Conservation (phyloP, 2,797 vertebrate genomes). For the Malurus leucopterus region DNA sequence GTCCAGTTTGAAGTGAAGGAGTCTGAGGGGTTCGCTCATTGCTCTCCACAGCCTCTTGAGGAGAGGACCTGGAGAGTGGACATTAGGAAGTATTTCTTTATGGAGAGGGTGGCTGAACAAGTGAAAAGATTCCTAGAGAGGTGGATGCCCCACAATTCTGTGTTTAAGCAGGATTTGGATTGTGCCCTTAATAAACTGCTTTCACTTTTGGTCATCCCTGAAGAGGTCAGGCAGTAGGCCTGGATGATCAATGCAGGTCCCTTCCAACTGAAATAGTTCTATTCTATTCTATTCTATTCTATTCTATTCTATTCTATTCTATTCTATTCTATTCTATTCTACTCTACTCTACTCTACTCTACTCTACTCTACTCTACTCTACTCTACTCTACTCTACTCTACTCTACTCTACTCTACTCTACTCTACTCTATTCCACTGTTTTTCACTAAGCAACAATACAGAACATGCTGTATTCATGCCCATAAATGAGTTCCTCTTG, state of each 20-base stretch:
- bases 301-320: too few species aligned
- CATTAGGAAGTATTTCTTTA: neutral
- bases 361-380: too few species aligned
- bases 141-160: neutral
- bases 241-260: neutral
- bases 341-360: too few species aligned
- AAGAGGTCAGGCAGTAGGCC: neutral
- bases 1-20: neutral
- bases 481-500: neutral
- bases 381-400: too few species aligned
- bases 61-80: neutral
- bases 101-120: accelerated
- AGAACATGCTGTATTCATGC: neutral
- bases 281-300: neutral
- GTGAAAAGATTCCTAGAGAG: neutral
- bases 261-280: neutral
- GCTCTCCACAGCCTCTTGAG: neutral
- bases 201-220: neutral
- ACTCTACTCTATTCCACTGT: accelerated
- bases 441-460: neutral
- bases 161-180: neutral
- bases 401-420: neutral
- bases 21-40: neutral
- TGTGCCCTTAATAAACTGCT: neutral
- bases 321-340: neutral